phyloP scores from a whole-genome alignment of 1,140 invertebrate species.

The Ceratina calcarata region DNA sequence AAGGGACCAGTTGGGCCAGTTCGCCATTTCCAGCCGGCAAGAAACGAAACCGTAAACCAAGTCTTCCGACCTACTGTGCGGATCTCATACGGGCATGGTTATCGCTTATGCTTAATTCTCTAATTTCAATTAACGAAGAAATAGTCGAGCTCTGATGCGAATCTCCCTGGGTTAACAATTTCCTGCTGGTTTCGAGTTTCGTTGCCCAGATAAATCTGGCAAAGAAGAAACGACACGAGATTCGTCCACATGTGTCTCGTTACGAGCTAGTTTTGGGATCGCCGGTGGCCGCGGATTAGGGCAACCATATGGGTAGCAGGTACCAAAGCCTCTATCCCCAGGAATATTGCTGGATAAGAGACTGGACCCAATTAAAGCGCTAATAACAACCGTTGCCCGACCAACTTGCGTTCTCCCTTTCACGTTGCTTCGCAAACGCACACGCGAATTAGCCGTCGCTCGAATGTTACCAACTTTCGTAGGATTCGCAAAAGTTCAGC shows the following conservation, averaged over 20 bases:
- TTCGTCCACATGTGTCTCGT: conserved; percentile 51
- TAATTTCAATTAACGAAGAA: conserved; percentile 11
- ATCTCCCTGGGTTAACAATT: background rate
- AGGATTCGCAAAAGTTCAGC: too few species aligned
- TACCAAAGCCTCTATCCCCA: conserved; percentile 64
- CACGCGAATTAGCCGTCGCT: background rate
- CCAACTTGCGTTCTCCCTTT: conserved; percentile 53
- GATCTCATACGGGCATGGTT: background rate
- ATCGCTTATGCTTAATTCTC: background rate
- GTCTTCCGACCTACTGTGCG: background rate
- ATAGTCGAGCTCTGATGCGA: background rate
- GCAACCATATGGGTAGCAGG: conserved; percentile 71
- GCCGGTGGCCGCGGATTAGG: conserved; percentile 77
- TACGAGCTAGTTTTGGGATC: conserved; percentile 74
- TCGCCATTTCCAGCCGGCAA: conserved; percentile 62
- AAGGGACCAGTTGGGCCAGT: conserved; percentile 67
- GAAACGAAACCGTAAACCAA: conserved; percentile 26
- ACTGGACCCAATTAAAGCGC: conserved; percentile 76
- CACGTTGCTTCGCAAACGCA: conserved; percentile 18
- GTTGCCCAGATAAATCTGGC: conserved; percentile 8
- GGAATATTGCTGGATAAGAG: conserved; percentile 76
- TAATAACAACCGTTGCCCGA: conserved; percentile 74
- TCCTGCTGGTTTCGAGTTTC: background rate
- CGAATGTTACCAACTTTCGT: too few species aligned
- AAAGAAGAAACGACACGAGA: background rate